Percentiles rank a stretch among this genome's conserved stretches.
Evolutionary conservation across 2,888 invertebrate genomes (phyloP).

Genomic region (Andrena flavipes): DNA sequence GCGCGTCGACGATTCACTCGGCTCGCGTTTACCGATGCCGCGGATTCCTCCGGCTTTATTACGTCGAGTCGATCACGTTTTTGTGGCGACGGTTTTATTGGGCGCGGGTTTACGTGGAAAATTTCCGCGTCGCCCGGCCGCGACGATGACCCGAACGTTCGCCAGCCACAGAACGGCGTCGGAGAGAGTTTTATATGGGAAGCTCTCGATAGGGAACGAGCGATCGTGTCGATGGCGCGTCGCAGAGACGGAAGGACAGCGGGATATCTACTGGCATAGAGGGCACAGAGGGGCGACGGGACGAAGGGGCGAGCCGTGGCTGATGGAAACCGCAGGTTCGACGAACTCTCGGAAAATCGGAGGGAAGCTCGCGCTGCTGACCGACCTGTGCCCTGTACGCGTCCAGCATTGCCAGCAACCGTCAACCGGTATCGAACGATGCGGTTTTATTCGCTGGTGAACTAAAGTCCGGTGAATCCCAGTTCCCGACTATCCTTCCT

Average conservation of each 20-base stretch:
- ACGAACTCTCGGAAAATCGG: slow-evolving; percentile 53
- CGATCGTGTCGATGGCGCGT: slow-evolving; percentile 25
- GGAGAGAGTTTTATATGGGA: slow-evolving; percentile 13
- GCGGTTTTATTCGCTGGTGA: slow-evolving; percentile 43
- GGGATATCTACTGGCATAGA: too few relatives aligned
- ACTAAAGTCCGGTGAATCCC: background rate
- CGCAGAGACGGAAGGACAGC: background rate
- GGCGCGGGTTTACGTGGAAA: background rate
- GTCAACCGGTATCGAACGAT: slow-evolving; percentile 43
- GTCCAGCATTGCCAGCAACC: slow-evolving; percentile 24
- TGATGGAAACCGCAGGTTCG: slow-evolving; percentile 60
- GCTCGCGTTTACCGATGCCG: too few relatives aligned
- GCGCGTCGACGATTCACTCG: background rate
- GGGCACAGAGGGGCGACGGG: background rate
- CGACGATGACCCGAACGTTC: slow-evolving; percentile 7
- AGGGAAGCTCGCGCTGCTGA: slow-evolving; percentile 39
- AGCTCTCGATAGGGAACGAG: slow-evolving; percentile 17
- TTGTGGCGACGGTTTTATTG: background rate
- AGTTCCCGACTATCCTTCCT: background rate
- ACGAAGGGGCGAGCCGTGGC: slow-evolving; percentile 12
- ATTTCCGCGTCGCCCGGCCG: background rate
- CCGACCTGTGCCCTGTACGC: slow-evolving; percentile 29
- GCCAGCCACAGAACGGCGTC: slow-evolving; percentile 1
- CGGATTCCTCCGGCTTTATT: background rate
- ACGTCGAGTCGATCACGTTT: background rate